phyloP scores from a whole-genome alignment of 1,140 invertebrate genomes.

The Branchinecta lynchi region DNA sequence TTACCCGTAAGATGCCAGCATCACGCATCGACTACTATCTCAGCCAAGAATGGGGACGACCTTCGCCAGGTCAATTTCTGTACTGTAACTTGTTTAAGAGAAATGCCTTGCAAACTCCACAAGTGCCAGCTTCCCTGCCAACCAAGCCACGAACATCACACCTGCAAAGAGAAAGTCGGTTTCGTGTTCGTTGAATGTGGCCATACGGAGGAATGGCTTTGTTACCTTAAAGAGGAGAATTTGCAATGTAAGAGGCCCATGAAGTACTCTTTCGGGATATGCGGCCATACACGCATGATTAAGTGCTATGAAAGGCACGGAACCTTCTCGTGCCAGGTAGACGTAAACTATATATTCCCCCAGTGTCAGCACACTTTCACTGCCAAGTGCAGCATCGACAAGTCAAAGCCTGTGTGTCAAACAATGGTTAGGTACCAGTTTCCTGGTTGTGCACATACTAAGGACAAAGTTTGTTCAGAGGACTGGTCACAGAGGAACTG shows the following conservation, averaged over 20 bases:
- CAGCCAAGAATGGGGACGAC: constrained; percentile 26
- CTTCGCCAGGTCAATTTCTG: constrained; percentile 31
- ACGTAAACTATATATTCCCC: neutral
- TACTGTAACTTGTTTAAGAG: constrained; percentile 25
- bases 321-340: neutral
- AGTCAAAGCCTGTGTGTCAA: neutral
- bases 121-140: constrained; percentile 12
- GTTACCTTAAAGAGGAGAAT: constrained; percentile 11
- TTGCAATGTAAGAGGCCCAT: neutral
- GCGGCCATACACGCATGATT: neutral
- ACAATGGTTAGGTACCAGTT: neutral
- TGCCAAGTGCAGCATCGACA: neutral
- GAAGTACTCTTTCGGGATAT: neutral
- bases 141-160: constrained; percentile 13
- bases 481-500: neutral
- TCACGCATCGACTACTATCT: constrained; percentile 28
- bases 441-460: neutral
- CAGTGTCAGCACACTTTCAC: neutral
- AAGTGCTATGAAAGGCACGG: neutral
- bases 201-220: neutral
- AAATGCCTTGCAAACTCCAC: constrained; percentile 13
- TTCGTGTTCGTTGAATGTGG: neutral
- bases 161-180: constrained; percentile 10
- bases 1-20: constrained; percentile 33
- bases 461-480: neutral